These are phyloP conservation scores for Rhorus exstirpatorius DNA, from an alignment of 2,888 invertebrate genomes.

Conservation along the genomic window DNA sequence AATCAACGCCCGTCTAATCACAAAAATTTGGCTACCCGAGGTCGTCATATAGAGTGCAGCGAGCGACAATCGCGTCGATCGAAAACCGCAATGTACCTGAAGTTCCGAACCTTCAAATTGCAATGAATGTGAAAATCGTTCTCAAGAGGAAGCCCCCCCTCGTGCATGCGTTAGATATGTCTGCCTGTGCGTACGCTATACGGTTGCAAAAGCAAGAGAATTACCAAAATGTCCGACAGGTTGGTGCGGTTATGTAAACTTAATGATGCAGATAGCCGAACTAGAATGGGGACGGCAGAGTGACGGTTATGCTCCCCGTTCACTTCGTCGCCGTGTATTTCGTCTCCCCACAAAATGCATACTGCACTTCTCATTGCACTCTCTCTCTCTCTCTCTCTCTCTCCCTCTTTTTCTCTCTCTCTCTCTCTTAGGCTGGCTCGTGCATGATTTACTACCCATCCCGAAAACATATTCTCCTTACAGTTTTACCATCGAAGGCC, in stretches of 20 bases:
- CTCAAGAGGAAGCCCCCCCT: neutral
- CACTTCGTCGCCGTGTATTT: conserved; percentile 68
- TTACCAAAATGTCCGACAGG: conserved; percentile 83
- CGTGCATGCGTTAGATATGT: neutral
- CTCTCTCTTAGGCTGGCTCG: conserved; percentile 68
- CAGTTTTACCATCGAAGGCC: conserved; percentile 31
- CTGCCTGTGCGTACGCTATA: neutral
- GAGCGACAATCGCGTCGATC: neutral
- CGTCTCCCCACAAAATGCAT: conserved; percentile 64
- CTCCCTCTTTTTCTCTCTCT: conserved; percentile 14
- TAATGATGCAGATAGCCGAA: conserved; percentile 83
- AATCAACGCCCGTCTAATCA: conserved; percentile 35
- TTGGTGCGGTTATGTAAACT: conserved; percentile 84
- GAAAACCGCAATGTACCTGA: neutral
- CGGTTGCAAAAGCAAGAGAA: conserved; percentile 17
- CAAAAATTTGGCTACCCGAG: neutral
- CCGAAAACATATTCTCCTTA: conserved; percentile 79
- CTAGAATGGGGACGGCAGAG: conserved; percentile 83
- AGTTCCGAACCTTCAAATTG: neutral
- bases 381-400: conserved; percentile 19
- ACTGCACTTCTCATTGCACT: conserved; percentile 62
- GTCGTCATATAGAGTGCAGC: conserved; percentile 1
- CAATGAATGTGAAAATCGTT: neutral
- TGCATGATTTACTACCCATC: conserved; percentile 78
- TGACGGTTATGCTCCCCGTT: conserved; percentile 74